Conservation (phyloP, 2,113 vertebrate genomes). For the Myotis brandtii region DNA sequence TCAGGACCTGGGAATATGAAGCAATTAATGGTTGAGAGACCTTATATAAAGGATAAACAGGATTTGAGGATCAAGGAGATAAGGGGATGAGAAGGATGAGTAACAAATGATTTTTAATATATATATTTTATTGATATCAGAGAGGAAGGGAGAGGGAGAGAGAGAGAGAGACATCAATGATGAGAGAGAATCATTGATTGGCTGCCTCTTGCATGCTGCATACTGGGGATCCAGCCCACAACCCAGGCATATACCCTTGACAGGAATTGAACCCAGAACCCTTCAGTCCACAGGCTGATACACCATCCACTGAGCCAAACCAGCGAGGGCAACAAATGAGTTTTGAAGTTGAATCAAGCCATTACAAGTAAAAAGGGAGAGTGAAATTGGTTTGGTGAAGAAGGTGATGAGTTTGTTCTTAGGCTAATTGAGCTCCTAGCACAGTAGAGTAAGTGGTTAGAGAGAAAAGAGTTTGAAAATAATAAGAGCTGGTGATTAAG, state of each 20-base stretch:
- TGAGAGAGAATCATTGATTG: too few species aligned
- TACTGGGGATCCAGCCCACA: too few species aligned
- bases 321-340: neutral
- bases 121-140: too few species aligned
- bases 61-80: slow-evolving; percentile 43
- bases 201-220: too few species aligned
- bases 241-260: too few species aligned
- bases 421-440: neutral
- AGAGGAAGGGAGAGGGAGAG: too few species aligned
- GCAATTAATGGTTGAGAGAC: slow-evolving; percentile 53
- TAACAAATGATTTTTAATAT: slow-evolving; percentile 48
- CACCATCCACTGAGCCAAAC: too few species aligned
- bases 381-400: slow-evolving; percentile 45
- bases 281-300: too few species aligned
- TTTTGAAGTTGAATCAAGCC: slow-evolving; percentile 31
- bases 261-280: too few species aligned
- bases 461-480: slow-evolving; percentile 53
- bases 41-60: slow-evolving; percentile 26
- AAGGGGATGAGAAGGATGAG: slow-evolving; percentile 50
- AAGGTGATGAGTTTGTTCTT: slow-evolving; percentile 51
- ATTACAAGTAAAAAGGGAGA: slow-evolving; percentile 54
- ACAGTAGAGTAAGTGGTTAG: neutral
- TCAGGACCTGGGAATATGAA: slow-evolving; percentile 39
- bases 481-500: slow-evolving; percentile 9
- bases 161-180: too few species aligned